Evolutionary conservation across 2,888 invertebrate genomes (phyloP).

Genomic region (Euclidia mi): DNA sequence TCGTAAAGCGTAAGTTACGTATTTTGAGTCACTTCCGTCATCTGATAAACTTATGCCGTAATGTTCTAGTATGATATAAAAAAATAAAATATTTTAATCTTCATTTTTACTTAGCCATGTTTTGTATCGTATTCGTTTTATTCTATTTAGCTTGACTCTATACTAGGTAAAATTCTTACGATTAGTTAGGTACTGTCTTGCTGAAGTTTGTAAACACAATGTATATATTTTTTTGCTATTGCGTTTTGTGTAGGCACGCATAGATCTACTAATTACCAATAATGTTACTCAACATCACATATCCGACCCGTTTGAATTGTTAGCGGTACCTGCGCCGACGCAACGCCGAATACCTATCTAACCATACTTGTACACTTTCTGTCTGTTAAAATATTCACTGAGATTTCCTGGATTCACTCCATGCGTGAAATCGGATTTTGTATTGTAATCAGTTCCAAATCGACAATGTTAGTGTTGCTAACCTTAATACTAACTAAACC

Average conservation of each 20-base stretch:
- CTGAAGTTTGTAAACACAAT: neutral
- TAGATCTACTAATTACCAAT: slow-evolving; percentile 63
- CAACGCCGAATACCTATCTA: slow-evolving; percentile 50
- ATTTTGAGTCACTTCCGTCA: slow-evolving; percentile 71
- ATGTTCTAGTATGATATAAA: slow-evolving; percentile 34
- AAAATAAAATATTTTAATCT: slow-evolving; percentile 8
- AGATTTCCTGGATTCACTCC: slow-evolving; percentile 49
- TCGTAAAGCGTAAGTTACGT: slow-evolving; percentile 53
- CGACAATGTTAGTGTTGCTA: neutral
- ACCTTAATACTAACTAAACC: slow-evolving; percentile 4
- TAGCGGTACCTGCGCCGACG: slow-evolving; percentile 38
- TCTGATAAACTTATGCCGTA: slow-evolving; percentile 67
- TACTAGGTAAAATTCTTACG: no score
- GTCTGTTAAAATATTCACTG: slow-evolving; percentile 45
- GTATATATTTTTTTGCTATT: slow-evolving; percentile 28
- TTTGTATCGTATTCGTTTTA: no score
- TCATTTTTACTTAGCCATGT: no score
- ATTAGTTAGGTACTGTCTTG: no score
- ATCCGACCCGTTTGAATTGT: slow-evolving; percentile 57
- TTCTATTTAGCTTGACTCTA: no score
- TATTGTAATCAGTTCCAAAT: slow-evolving; percentile 10
- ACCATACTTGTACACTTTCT: slow-evolving; percentile 53
- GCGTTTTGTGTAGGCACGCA: slow-evolving; percentile 52
- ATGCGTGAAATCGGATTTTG: slow-evolving; percentile 49
- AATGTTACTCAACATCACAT: slow-evolving; percentile 70